Conservation (phyloP, 2,888 invertebrate species). For the Maniola hyperantus region DNA sequence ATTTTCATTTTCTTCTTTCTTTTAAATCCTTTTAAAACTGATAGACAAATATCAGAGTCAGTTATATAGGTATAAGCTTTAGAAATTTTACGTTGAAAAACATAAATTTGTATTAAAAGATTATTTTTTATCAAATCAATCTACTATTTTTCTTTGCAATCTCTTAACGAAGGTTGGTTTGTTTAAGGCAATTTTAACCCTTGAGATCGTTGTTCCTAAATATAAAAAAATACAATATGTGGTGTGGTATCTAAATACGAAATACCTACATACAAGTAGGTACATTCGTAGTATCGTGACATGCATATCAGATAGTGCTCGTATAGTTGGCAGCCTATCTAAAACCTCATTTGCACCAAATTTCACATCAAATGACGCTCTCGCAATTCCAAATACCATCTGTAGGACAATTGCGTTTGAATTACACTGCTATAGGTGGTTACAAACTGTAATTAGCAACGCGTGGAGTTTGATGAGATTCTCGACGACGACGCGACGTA, state of each 20-base stretch:
- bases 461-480: not conserved
- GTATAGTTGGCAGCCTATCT: conserved; percentile 15
- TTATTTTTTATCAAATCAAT: not conserved
- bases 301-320: not conserved
- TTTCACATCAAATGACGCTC: conserved; percentile 5
- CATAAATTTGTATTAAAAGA: too few relatives aligned
- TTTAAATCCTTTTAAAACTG: too few relatives aligned
- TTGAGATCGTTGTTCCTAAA: not conserved
- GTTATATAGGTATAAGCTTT: too few relatives aligned
- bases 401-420: conserved; percentile 4
- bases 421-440: not conserved
- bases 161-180: not conserved
- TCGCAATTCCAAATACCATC: conserved; percentile 10
- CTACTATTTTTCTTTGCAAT: not conserved
- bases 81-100: too few relatives aligned
- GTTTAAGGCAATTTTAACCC: not conserved
- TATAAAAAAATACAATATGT: too few relatives aligned
- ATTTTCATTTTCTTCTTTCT: not conserved
- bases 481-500: not conserved
- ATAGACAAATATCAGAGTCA: too few relatives aligned
- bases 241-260: too few relatives aligned
- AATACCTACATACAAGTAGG: too few relatives aligned
- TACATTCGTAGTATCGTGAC: not conserved
- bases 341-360: conserved; percentile 11
- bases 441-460: not conserved